Base-by-base conservation (phyloP, 2,888 invertebrate species). In the Drosophila siamana region DNA sequence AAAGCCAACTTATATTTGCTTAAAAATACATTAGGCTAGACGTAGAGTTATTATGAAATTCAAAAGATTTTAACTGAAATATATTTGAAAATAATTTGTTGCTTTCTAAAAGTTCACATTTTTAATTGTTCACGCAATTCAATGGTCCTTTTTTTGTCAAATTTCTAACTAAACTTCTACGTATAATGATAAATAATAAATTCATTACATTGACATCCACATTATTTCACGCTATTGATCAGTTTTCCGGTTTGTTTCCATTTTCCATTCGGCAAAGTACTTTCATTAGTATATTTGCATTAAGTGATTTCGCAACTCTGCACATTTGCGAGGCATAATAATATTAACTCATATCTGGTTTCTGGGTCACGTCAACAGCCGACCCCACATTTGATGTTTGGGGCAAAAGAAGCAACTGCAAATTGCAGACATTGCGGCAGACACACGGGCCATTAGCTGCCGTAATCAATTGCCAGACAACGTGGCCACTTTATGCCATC, bases 381-480 rank as follows among this genome's bases (percentile, higher is more conserved):
- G 80, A 85, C 82, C 79, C 75, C 75, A 48, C 62, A 70, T 66
- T 76, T 73, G 57, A 67, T 46, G 56, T 54, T 28, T 33, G 47
- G 50, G 9, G 22, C 38, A 11, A n/a, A 16, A 40, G 40, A 19
- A 48, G 33, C 24, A 26, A 24, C 16, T 54, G 46, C 19, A 24
- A 56, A 82, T 62, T 65, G 66, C 73, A 76, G 73, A 73, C 76
- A 63, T 67, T 64, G 66, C 66, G 79, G 76, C 68, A 72, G 75
- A 74, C 57, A 77, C 61, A 69, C 63, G 69, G 50, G 11, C 78
- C 76, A 76, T 76, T 76, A 76, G 79, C 69, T 63, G 60, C 70
- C 55, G 63, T 47, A 61, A 78, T 78, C 76, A 74, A 87, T 85
- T 82, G 82, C 78, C 74, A 84, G 84, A 82, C 76, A 66, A 55